Evolutionary conservation across 2,888 invertebrate species (phyloP).

Genomic region (Amblyjoppa fuscipennis): DNA sequence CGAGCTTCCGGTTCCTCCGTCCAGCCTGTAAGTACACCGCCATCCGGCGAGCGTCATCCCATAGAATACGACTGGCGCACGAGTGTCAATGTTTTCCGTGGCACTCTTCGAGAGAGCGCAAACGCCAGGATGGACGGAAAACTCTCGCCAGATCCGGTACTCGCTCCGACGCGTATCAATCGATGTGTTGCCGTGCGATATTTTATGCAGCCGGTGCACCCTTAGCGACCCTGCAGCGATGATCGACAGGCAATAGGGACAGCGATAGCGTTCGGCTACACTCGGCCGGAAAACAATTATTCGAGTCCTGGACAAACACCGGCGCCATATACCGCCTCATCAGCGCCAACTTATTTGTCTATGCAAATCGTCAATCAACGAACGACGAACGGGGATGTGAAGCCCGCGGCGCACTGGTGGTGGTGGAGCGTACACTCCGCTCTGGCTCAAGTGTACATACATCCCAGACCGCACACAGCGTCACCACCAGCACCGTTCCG

Average conservation of each 20-base stretch:
- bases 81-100: slow-evolving; percentile 30
- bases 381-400: slow-evolving; percentile 62
- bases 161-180: slow-evolving; percentile 13
- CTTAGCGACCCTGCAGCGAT: slow-evolving; percentile 70
- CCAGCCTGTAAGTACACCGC: slow-evolving; percentile 11
- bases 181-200: slow-evolving; percentile 44
- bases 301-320: slow-evolving; percentile 75
- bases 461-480: not conserved
- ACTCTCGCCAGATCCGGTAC: not conserved
- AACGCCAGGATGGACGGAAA: slow-evolving; percentile 28
- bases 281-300: slow-evolving; percentile 72
- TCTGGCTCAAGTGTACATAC: slow-evolving; percentile 2
- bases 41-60: slow-evolving; percentile 6
- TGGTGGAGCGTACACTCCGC: not conserved
- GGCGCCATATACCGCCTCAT: slow-evolving; percentile 75
- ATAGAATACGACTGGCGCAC: not conserved
- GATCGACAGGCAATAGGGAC: slow-evolving; percentile 43
- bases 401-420: slow-evolving; percentile 34
- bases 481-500: not conserved
- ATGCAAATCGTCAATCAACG: slow-evolving; percentile 84
- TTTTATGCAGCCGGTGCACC: slow-evolving; percentile 69
- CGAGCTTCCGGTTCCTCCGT: slow-evolving; percentile 5
- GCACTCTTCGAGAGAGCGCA: slow-evolving; percentile 22
- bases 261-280: slow-evolving; percentile 51
- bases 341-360: slow-evolving; percentile 83